Evolutionary conservation across 1,140 invertebrate genomes (phyloP).

Genomic region (Drosophila tristis): DNA sequence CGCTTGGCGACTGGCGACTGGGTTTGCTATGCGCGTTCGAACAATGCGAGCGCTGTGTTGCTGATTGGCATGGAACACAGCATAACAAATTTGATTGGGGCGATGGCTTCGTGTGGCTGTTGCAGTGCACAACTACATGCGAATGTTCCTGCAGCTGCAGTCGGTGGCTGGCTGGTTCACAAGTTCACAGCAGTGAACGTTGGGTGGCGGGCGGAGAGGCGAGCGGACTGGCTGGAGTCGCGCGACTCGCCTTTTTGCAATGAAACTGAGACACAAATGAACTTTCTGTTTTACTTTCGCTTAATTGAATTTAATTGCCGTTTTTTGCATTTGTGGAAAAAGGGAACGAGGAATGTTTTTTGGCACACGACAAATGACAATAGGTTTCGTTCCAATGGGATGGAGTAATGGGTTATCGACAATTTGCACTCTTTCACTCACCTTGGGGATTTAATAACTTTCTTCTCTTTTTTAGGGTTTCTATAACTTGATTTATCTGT

Average conservation of each 20-base stretch:
- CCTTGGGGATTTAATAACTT: constrained; percentile 48
- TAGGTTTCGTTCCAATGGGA: background rate
- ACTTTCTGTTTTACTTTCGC: constrained; percentile 49
- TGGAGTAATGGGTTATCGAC: background rate
- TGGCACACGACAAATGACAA: background rate
- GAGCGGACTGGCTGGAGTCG: too few relatives aligned
- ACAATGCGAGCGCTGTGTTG: constrained; percentile 62
- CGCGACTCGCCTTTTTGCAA: constrained; percentile 11
- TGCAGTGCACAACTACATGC: constrained; percentile 24
- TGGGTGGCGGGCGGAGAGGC: too few relatives aligned
- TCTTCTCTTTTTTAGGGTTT: background rate
- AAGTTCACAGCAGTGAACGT: too few relatives aligned
- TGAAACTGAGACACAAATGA: constrained; percentile 31
- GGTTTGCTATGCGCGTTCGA: constrained; percentile 13
- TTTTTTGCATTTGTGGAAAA: constrained; percentile 5
- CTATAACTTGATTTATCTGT: constrained; percentile 1
- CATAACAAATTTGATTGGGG: constrained; percentile 31
- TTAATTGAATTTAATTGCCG: constrained; percentile 64
- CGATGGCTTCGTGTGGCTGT: constrained; percentile 20
- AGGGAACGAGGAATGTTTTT: too few relatives aligned
- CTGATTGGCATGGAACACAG: constrained; percentile 51
- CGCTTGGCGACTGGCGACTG: constrained; percentile 5
- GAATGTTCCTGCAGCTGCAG: constrained; percentile 21
- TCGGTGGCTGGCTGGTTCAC: constrained; percentile 27
- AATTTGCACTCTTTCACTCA: constrained; percentile 20